Base-by-base conservation (phyloP, 92 coral and sea anemone genomes). In the Diadumene lineata region DNA sequence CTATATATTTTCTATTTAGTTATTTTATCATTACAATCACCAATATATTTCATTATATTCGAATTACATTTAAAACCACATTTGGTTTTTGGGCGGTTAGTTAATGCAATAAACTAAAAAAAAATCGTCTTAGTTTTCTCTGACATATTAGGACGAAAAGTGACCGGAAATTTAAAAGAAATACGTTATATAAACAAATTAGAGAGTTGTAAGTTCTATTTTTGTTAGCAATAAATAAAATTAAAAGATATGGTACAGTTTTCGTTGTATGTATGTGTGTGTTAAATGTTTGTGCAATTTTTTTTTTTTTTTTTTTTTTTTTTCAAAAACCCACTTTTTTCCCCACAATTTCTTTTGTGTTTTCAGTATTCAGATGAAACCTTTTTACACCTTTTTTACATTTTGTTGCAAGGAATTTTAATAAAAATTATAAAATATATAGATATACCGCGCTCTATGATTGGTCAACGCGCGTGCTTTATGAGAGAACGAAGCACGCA, bases 161-260 rank as follows among this genome's bases (percentile, higher is more conserved):
- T 13, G 68, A 13, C 43, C 13, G 43, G 19, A 15, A 11, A 62
- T n/a, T 30, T 62, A 28, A 31, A 26, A 72, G 28, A 72, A 72
- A 56, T 21, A 33, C 66, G 66, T 72, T 72, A 56, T 56, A 72
- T 56, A 72, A 72, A 56, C 50, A 29, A 57, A 72, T 56, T 72
- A 72, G 32, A 70, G 61, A 72, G 77, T 72, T 72, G 77, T 72
- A 57, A 56, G 53, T 72, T 72, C 77, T 72, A 72, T 72, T 72
- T 72, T 72, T 72, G 77, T 31, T 56, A 48, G 64, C 29, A 72
- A 72, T 72, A 72, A 72, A 72, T 56, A 43, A 7, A 71, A 32
- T 24, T 72, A n/a, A n/a, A n/a, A n/a, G n/a, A n/a, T n/a, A n/a
- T n/a, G n/a, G n/a, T n/a, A n/a, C n/a, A n/a, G n/a, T n/a, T n/a